Percentiles rank a stretch among this genome's conserved stretches.
Evolutionary conservation across 2,113 vertebrate genomes (phyloP).

Genomic region (Hyla sarda): DNA sequence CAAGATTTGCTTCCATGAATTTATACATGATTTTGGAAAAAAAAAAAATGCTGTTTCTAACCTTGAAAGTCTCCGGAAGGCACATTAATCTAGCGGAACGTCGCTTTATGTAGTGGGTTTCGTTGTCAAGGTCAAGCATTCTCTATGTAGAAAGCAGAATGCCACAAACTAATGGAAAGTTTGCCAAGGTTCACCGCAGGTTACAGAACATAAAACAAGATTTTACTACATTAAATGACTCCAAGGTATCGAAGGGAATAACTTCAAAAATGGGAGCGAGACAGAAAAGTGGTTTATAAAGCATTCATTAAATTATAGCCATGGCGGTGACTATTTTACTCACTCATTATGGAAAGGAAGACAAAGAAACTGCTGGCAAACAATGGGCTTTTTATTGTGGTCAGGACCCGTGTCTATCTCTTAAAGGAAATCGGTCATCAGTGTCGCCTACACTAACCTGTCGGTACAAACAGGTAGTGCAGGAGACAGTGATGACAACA

Average conservation of each 20-base stretch:
- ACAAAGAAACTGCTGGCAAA: neutral
- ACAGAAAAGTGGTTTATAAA: neutral
- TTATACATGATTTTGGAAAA: slow-evolving; percentile 53
- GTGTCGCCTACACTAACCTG: no score
- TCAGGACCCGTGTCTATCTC: neutral
- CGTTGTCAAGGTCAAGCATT: slow-evolving; percentile 52
- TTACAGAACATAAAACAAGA: slow-evolving; percentile 50
- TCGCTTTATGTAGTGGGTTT: slow-evolving; percentile 41
- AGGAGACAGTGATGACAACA: no score
- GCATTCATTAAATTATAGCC: neutral
- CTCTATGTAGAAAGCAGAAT: slow-evolving; percentile 46
- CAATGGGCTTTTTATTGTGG: neutral
- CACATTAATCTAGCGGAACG: slow-evolving; percentile 49
- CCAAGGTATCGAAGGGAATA: slow-evolving; percentile 4
- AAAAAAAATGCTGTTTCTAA: slow-evolving; percentile 50
- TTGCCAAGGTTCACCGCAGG: slow-evolving; percentile 52
- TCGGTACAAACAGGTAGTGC: no score
- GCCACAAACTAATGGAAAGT: slow-evolving; percentile 53
- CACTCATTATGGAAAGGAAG: neutral
- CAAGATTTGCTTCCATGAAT: slow-evolving; percentile 58
- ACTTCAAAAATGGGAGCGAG: neutral
- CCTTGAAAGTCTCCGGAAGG: slow-evolving; percentile 51
- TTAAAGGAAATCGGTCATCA: no score
- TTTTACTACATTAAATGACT: slow-evolving; percentile 30
- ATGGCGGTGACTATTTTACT: neutral